phyloP scores from a whole-genome alignment of 2,113 vertebrate species.

The Daboia siamensis region DNA sequence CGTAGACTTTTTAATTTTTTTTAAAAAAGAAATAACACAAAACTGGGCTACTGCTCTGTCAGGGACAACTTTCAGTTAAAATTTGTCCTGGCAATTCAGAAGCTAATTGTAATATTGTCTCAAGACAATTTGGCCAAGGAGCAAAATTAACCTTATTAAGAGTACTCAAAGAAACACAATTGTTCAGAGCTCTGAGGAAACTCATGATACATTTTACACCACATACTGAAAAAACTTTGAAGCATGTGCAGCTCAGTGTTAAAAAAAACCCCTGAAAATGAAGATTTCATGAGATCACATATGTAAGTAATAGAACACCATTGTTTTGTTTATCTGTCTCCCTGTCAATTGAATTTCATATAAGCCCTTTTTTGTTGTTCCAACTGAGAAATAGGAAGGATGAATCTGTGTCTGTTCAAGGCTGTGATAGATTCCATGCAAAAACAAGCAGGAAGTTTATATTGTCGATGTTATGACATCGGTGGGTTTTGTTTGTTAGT shows the following conservation, averaged over 20 bases:
- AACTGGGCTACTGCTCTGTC: neutral
- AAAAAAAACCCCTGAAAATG: neutral
- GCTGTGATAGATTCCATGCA: neutral
- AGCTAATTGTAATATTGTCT: neutral
- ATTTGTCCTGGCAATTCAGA: neutral
- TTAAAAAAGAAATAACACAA: neutral
- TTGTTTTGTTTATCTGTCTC: neutral
- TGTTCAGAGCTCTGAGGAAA: neutral
- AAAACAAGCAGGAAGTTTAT: neutral
- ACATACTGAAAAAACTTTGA: neutral
- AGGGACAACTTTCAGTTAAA: neutral
- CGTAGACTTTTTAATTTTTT: neutral
- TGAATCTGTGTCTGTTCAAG: neutral
- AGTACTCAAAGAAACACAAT: neutral
- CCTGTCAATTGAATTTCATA: neutral
- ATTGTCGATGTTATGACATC: neutral
- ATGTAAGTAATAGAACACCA: neutral
- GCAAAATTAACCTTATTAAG: neutral
- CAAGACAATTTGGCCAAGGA: neutral
- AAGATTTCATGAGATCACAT: neutral
- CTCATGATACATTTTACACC: neutral
- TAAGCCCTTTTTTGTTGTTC: neutral
- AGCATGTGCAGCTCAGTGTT: neutral
- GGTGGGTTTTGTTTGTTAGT: neutral
- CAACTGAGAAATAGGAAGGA: neutral